Evolutionary conservation across 2,888 invertebrate species (phyloP).

Genomic region (Neuroscelio doddi): DNA sequence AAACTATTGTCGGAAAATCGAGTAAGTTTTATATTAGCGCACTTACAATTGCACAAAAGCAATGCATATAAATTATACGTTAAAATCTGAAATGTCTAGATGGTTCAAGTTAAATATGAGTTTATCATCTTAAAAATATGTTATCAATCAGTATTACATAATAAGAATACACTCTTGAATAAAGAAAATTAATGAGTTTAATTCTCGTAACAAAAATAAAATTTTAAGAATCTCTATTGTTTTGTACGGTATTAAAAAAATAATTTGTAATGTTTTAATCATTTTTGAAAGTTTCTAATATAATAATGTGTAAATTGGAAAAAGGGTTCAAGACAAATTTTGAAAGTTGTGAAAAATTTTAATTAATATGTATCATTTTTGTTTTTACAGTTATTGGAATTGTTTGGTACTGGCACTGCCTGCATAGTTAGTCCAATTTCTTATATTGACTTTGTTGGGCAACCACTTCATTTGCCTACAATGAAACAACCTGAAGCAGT

Average conservation of each 20-base stretch:
- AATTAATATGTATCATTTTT: conserved; percentile 16
- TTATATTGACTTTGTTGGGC: conserved; percentile 84
- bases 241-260: too few relatives aligned
- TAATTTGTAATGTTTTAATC: background rate
- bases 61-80: background rate
- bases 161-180: too few relatives aligned
- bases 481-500: conserved; percentile 81
- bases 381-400: conserved; percentile 86
- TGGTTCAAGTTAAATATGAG: too few relatives aligned
- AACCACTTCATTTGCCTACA: conserved; percentile 81
- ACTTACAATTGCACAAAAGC: background rate
- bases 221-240: too few relatives aligned
- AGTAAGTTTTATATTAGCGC: conserved; percentile 75
- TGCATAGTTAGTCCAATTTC: conserved; percentile 95
- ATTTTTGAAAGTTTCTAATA: conserved; percentile 5
- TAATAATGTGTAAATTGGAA: too few relatives aligned
- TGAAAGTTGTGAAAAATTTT: too few relatives aligned
- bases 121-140: too few relatives aligned
- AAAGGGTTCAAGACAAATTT: too few relatives aligned
- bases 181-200: too few relatives aligned
- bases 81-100: background rate
- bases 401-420: conserved; percentile 99
- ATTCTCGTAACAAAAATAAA: too few relatives aligned
- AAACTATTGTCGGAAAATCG: conserved; percentile 84
- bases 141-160: too few relatives aligned